Conservation (phyloP, 2,797 vertebrate genomes). For the Hephaestus fuliginosus region DNA sequence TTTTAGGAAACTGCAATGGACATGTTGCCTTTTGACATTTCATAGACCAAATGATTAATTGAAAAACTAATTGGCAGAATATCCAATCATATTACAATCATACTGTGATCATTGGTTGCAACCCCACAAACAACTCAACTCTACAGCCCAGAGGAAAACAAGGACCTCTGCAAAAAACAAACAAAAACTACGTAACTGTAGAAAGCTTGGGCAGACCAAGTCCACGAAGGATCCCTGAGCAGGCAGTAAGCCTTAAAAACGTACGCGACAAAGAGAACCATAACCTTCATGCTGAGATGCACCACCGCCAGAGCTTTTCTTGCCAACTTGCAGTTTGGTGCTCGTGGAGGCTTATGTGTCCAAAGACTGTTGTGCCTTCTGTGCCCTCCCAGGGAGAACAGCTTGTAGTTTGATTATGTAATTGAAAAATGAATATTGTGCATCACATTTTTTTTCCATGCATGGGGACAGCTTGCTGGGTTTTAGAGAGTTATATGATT, state of each 20-base stretch:
- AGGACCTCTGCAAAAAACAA: neutral
- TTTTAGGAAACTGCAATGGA: too few relatives aligned
- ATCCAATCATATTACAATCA: neutral
- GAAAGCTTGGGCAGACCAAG: neutral
- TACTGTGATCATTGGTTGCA: neutral
- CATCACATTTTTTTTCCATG: conserved; percentile 32
- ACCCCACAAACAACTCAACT: neutral
- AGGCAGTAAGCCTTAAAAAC: neutral
- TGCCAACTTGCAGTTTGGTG: conserved; percentile 44
- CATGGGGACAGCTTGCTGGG: conserved; percentile 59
- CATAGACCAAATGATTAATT: neutral
- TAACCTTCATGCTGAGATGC: conserved; percentile 17
- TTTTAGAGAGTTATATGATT: conserved; percentile 59
- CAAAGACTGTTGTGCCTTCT: conserved; percentile 62
- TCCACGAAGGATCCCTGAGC: neutral
- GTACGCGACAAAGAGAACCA: conserved; percentile 1
- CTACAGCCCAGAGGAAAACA: neutral
- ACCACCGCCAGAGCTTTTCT: neutral
- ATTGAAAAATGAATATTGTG: conserved; percentile 69
- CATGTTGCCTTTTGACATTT: neutral
- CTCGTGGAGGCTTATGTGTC: conserved; percentile 36
- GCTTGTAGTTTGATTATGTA: conserved; percentile 75
- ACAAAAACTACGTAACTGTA: neutral
- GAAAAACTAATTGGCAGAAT: neutral
- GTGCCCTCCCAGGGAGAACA: conserved; percentile 65